These are phyloP conservation scores for Argyresthia albistria DNA, from an alignment of 2,888 invertebrate genomes.

Conservation along the genomic window DNA sequence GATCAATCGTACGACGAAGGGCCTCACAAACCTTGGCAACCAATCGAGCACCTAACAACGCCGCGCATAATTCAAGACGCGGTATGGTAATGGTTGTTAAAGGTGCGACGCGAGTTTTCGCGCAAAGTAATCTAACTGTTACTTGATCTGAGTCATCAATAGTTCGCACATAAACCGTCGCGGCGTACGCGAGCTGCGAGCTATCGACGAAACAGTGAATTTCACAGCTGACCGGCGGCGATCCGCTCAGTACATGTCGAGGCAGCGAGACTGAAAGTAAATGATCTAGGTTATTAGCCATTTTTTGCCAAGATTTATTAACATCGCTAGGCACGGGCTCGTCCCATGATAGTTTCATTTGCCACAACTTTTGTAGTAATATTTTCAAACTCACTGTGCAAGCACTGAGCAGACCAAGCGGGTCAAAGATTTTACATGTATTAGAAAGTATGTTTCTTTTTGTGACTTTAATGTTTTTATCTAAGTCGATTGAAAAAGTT, in stretches of 20 bases:
- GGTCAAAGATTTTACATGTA: no score
- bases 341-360: neutral
- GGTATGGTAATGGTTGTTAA: neutral
- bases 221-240: neutral
- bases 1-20: neutral
- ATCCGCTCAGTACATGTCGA: neutral
- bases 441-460: constrained; percentile 2
- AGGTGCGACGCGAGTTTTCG: neutral
- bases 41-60: neutral
- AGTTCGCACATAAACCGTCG: neutral
- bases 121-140: neutral
- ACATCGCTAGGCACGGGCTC: constrained; percentile 2
- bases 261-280: neutral
- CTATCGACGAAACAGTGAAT: neutral
- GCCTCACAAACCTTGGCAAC: neutral
- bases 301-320: neutral
- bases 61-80: constrained; percentile 4
- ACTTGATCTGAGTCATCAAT: neutral
- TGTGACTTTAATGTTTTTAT: neutral
- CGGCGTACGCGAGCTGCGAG: neutral
- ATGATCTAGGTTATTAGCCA: neutral
- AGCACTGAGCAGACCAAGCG: no score
- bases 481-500: neutral
- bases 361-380: constrained; percentile 4
- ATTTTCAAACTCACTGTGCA: constrained; percentile 1